Base-by-base conservation (phyloP, 23 tunicate genomes). In the Trididemnum clinides region DNA sequence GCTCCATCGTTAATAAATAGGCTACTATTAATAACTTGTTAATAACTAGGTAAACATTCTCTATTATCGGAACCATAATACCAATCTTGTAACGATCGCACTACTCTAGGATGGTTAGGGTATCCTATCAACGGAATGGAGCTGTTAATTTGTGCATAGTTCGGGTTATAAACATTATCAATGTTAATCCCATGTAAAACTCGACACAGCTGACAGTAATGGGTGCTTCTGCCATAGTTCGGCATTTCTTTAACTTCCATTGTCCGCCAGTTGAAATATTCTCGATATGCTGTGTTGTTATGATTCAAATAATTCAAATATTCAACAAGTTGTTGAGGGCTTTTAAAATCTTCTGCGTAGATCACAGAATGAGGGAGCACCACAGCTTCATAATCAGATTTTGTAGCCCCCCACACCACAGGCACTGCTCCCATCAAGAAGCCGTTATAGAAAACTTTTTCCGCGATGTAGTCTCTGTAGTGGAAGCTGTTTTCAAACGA, bases 351-450 rank as follows among this genome's bases (percentile, higher is more conserved):
- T 33, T 87, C 90, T 1, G 80, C 90, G 33, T 59, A 71, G 28
- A 87, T 87, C 37, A 33, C 83, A 4, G 90, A 87, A 1, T 51
- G 32, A 32, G 88, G 78, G 33, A 88, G 90, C 2, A 71, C 88
- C 39, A 87, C 57, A n/a, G 74, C 87, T 6, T n/a, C 32, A 29
- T 62, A 69, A 54, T 87, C 90, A 1, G 33, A 10, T 22, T 65
- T 85, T 28, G 21, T 39, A 4, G 87, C 79, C 2, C 90, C 90
- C 77, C 74, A 87, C 64, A 87, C 90, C 23, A 86, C 85, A 6
- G 90, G 90, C 51, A 86, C 90, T 5, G 87, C 50, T 15, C 39
- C 71, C 71, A 34, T 31, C 12, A 21, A 33, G 7, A 82, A 28
- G 31, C 64, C 86, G 36, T 86, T 86, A 15, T 64, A 19, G 25